Conservation (phyloP, 2,113 vertebrate genomes). For the Crypturellus undulatus region DNA sequence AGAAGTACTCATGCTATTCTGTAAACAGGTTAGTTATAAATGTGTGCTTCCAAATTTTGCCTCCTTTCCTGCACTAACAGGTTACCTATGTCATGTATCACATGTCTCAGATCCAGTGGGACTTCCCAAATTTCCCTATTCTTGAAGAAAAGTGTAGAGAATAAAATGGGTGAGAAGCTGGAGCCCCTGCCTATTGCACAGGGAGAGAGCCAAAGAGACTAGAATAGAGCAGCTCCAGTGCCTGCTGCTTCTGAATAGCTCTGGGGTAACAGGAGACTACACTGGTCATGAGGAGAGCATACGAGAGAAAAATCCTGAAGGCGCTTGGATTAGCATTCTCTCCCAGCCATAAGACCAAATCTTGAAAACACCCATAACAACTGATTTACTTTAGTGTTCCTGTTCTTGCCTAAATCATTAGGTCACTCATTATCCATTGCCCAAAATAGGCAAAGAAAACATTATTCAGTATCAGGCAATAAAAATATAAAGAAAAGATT, state of each 20-base stretch:
- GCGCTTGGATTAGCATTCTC: neutral
- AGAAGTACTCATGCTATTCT: neutral
- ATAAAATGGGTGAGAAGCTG: neutral
- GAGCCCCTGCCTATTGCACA: neutral
- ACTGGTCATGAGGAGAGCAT: neutral
- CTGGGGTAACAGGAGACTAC: neutral
- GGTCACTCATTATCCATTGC: neutral
- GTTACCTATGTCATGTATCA: too few species aligned
- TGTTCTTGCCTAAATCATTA: neutral
- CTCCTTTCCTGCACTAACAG: neutral
- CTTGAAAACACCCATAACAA: neutral
- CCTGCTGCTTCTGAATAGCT: neutral
- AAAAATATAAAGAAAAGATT: neutral
- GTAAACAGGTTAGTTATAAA: neutral
- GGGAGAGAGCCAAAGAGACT: neutral
- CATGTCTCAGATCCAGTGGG: accelerated
- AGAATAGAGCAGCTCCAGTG: accelerated
- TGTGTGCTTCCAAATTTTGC: neutral
- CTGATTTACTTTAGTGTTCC: neutral
- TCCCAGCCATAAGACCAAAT: neutral
- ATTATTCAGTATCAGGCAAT: neutral
- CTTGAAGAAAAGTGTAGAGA: neutral
- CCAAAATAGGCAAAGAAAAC: neutral
- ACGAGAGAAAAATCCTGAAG: neutral
- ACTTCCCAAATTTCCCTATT: neutral